Conservation (phyloP, 2,113 vertebrate species). For the Alethe castanea region DNA sequence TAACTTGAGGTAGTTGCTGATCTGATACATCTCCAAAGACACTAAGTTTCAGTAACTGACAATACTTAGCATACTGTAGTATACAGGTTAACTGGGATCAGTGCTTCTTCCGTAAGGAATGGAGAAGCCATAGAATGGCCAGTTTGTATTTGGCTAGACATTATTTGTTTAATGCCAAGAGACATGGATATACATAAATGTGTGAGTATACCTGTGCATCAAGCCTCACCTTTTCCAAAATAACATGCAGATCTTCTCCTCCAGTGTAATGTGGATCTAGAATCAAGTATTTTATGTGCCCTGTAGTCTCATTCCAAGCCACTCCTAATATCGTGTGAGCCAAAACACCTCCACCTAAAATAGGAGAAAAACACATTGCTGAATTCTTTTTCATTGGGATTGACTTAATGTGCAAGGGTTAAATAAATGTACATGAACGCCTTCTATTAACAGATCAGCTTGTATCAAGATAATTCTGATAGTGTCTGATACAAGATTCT, state of each 20-base stretch:
- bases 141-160: not conserved
- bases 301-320: slow-evolving; percentile 90
- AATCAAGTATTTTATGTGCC: slow-evolving; percentile 90
- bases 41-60: not conserved
- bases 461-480: not conserved
- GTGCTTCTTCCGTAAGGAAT: not conserved
- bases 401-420: not conserved
- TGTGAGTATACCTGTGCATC: not conserved
- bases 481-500: not conserved
- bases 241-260: slow-evolving; percentile 86
- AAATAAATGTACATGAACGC: not conserved
- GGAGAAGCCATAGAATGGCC: not conserved
- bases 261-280: slow-evolving; percentile 97
- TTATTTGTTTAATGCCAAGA: not conserved
- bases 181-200: not conserved
- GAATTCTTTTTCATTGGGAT: not conserved
- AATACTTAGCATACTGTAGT: not conserved
- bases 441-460: not conserved
- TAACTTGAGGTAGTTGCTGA: not conserved
- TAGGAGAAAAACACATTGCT: not conserved
- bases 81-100: not conserved
- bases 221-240: slow-evolving; percentile 88
- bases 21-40: not conserved
- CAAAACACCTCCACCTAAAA: slow-evolving; percentile 89
- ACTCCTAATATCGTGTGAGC: slow-evolving; percentile 97